Evolutionary conservation across 2,113 vertebrate genomes (phyloP), one percentile per base, ranked within the genome.

Genomic region (Xyrauchen texanus): DNA sequence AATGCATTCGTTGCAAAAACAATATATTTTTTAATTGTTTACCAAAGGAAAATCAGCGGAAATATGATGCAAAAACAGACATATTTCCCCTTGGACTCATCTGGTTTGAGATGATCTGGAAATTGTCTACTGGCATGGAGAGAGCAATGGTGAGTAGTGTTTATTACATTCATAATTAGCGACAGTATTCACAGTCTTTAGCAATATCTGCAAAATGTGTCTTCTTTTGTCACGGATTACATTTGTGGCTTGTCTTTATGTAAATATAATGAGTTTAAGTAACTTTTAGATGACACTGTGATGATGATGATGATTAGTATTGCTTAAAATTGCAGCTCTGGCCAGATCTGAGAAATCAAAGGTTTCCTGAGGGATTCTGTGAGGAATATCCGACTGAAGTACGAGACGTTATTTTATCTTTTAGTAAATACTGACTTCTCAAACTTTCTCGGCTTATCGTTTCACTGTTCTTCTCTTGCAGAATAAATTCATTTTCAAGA

Each of bases 81-180:
- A 89, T 95, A 80, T 95, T 77, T 72, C 81, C 94, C 13, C 76
- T 95, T 68, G 94, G 93, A 70, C 79, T 95, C 82, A 91, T 94
- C 84, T 88, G 90, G 69, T 92, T 88, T 78, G 93, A 94, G 87
- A 88, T 93, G 51, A 79, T 93, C 79, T 67, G 83, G 0, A 51
- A 77, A 51, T 9, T 85, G 68, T 0, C 81, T 13, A 72, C 55
- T 78, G 34, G 2, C 53, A 44, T 4, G 5, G 85, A 87, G 49
- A 83, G 63, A 66, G 10, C 0, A 0, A 0, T 55, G 74, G 83
- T 85, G 21, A 79, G 15, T 15, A 68, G 1, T 53, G 4, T 49
- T 65, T 68, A 5, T 10, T 8, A 63, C 11, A 51, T 12, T 34
- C 2, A n/a, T 13, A 45, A 4, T 10, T 12, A 11, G 3, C 47